Base-by-base conservation (phyloP, 2,888 invertebrate species). In the Elegia similella region DNA sequence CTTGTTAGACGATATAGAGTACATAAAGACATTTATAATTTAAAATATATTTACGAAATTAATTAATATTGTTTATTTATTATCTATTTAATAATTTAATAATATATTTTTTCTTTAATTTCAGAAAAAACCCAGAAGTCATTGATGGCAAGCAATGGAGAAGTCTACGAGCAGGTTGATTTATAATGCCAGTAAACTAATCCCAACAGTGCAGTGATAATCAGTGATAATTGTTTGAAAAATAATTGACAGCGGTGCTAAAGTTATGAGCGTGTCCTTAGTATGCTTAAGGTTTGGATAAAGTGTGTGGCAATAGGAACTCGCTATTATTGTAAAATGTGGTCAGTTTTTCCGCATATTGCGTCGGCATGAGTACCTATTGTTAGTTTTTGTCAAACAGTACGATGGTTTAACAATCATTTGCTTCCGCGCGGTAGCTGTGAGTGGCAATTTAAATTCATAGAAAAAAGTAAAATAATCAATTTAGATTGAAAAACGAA, bases 211-310 rank as follows among this genome's bases (percentile, higher is more conserved):
- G 12, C 23, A 23, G 46, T 23, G 12, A 12, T 47, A 23, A 10
- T 1, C 17, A 17, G 23, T 46, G 17, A 10, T 17, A 46, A 6
- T 12, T 17, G 46, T 17, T 16, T 46, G 46, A 17, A 46, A 46
- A 56, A 42, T 7, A 17, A n/a, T 58, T 54, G 42, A 30, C 30
- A 30, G 29, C 12, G 47, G 47, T 47, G 47, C 47, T 47, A 47
- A 13, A 47, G 47, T 47, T 29, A 30, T 30, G 47, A 30, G 29
- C 29, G 30, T 47, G 47, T 47, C 29, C 47, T 30, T 30, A 29
- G 47, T 38, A 38, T n/a, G 2, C 38, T 2, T 38, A 12, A 38
- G 38, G 38, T 5, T 38, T 34, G n/a, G n/a, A n/a, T n/a, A 12
- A 3, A n/a, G 8, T 34, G 10, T 12, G 38, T 38, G 38, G 12